Evolutionary conservation across 2,888 invertebrate genomes (phyloP).

Genomic region (Carterocephalus palaemon): DNA sequence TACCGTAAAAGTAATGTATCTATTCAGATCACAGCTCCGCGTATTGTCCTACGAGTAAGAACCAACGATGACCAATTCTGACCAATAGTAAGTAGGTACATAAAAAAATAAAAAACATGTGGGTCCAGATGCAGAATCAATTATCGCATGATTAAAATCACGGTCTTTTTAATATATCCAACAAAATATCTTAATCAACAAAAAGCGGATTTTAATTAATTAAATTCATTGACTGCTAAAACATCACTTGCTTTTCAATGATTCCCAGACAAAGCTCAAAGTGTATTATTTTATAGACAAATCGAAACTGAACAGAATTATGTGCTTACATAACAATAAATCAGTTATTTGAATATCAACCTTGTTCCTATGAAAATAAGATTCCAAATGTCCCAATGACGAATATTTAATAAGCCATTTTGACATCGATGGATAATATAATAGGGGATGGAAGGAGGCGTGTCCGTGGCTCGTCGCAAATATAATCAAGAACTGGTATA

Average conservation of each 20-base stretch:
- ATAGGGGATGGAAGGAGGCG: constrained; percentile 75
- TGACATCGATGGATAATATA: constrained; percentile 48
- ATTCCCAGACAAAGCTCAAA: constrained; percentile 73
- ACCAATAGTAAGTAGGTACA: constrained; percentile 1
- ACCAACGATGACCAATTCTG: too few species aligned
- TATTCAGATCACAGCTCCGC: too few species aligned
- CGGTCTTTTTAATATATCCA: constrained; percentile 26
- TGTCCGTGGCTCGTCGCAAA: constrained; percentile 73
- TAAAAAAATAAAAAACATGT: constrained; percentile 5
- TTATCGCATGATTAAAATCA: constrained; percentile 10
- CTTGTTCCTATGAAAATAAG: constrained; percentile 27
- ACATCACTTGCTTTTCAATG: constrained; percentile 73
- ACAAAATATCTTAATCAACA: constrained; percentile 46
- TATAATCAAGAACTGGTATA: constrained; percentile 68
- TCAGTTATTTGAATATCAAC: constrained; percentile 21
- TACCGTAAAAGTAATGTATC: too few species aligned
- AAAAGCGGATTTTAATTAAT: constrained; percentile 63
- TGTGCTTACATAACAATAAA: constrained; percentile 48
- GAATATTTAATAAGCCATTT: constrained; percentile 43
- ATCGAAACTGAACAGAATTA: constrained; percentile 55
- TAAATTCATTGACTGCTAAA: constrained; percentile 70
- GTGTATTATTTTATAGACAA: constrained; percentile 78
- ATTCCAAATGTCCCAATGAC: constrained; percentile 34
- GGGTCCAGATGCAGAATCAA: too few species aligned
- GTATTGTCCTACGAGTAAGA: too few species aligned